These are phyloP conservation scores for Gallirallus australis DNA, from an alignment of 2,797 vertebrate species.

Conservation along the genomic window DNA sequence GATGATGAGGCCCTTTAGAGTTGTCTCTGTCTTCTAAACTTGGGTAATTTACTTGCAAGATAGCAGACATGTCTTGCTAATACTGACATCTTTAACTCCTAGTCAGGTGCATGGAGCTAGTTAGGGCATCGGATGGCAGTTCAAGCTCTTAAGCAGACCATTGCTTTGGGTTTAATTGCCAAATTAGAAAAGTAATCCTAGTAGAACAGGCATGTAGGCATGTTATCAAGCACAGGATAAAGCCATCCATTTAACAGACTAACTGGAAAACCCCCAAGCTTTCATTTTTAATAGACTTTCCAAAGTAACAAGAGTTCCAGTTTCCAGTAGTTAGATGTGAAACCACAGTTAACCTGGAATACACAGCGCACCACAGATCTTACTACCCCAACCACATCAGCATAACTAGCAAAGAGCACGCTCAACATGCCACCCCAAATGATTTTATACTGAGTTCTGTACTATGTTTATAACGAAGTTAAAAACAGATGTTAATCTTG, in stretches of 20 bases:
- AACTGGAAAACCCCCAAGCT: neutral
- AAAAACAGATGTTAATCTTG: neutral
- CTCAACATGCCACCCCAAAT: neutral
- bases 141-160: neutral
- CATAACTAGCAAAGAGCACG: neutral
- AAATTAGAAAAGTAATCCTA: neutral
- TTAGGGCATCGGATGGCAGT: fast-evolving
- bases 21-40: neutral
- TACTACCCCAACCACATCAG: neutral
- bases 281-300: neutral
- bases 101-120: fast-evolving
- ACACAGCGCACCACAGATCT: neutral
- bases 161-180: neutral
- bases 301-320: neutral
- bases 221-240: fast-evolving
- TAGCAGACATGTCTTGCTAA: neutral
- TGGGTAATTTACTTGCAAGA: neutral
- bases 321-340: neutral
- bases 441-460: neutral
- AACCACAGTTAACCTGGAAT: neutral
- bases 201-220: neutral
- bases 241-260: neutral
- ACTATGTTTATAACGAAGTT: neutral
- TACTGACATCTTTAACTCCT: neutral
- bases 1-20: neutral